Conservation (phyloP, 2,888 invertebrate genomes). For the Amblyjoppa proteus region DNA sequence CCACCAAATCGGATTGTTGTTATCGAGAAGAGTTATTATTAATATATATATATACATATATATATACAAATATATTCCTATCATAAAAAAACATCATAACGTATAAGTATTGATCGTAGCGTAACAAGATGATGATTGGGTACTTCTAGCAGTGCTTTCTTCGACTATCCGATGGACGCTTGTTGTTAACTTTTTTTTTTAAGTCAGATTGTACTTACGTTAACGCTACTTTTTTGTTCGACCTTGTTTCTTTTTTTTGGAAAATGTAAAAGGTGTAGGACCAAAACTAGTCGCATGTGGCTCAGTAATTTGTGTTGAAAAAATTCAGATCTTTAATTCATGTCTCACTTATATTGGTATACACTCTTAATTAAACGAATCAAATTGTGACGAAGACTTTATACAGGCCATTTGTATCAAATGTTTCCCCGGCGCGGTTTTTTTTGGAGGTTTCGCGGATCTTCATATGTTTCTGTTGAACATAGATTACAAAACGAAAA, state of each 20-base stretch:
- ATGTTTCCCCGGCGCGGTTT: conserved; percentile 43
- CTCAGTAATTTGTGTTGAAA: conserved; percentile 69
- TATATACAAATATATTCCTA: conserved; percentile 45
- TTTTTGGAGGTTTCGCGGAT: conserved; percentile 18
- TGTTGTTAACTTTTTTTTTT: conserved; percentile 65
- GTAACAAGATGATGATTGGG: conserved; percentile 69
- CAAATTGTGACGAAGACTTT: conserved; percentile 76
- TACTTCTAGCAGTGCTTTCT: conserved; percentile 73
- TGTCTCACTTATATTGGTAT: conserved; percentile 65
- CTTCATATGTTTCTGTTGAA: conserved; percentile 22
- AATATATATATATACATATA: conserved; percentile 44
- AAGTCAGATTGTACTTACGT: conserved; percentile 64
- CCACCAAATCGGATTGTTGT: conserved; percentile 69
- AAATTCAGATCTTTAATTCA: conserved; percentile 75
- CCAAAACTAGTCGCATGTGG: conserved; percentile 35
- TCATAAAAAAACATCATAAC: conserved; percentile 53
- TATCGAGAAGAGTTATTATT: conserved; percentile 59
- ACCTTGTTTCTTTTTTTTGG: not conserved
- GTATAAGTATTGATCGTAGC: conserved; percentile 63
- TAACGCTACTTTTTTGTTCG: not conserved
- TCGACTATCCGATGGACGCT: conserved; percentile 66
- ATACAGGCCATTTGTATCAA: conserved; percentile 73
- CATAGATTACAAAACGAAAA: conserved; percentile 2
- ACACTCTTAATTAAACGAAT: conserved; percentile 70
- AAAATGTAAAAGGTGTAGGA: conserved; percentile 9